Evolutionary conservation across 2,797 vertebrate species (phyloP), one percentile per base, ranked within the genome.

Genomic region (Enteromius argenteus): DNA sequence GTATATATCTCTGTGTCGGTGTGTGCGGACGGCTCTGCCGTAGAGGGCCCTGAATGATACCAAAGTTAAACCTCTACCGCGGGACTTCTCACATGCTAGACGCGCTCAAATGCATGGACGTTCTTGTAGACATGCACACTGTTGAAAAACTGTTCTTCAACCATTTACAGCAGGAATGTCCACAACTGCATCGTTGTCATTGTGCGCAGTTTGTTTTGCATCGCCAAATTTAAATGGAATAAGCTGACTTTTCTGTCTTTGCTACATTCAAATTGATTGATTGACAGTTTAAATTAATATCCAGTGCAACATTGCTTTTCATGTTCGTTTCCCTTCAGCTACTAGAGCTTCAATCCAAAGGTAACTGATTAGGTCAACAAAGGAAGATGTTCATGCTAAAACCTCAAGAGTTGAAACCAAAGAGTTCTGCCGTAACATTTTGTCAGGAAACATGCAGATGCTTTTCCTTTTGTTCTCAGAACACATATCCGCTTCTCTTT

Each of bases 261-360:
- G n/a, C 53, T 42, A 15, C 68, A 17, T 32, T 81, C 19, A 10
- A 49, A 62, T 35, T 32, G 27, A 19, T 79, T 30, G 32, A 73
- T 21, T 5, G 37, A 23, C 27, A 27, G 37, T 44, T 77, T 10
- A 32, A 68, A 53, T 53, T n/a, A 19, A 39, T 69, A 13, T 56
- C 2, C 37, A 80, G 49, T 74, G 53, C 23, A 23, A 44, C 19
- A 10, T 46, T 32, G 9, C 60, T 35, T 81, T 32, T 79, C 37
- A 35, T 4, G 32, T 58, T 46, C 32, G 14, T 76, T 84, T 35
- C 88, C 90, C 92, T 86, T 90, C 91, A 90, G 86, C 92, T 91
- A 92, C 93, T 93, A 93, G 94, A 95, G 94, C 94, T 96, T 94
- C 90, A 94, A 94, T 94, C 94, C 94, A 96, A 96, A 96, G 95